A percentile compares a stretch with the other conserved stretches of the same genome.
These are phyloP conservation scores for Volucella inanis DNA, from an alignment of 2,888 invertebrate species.

Conservation along the genomic window DNA sequence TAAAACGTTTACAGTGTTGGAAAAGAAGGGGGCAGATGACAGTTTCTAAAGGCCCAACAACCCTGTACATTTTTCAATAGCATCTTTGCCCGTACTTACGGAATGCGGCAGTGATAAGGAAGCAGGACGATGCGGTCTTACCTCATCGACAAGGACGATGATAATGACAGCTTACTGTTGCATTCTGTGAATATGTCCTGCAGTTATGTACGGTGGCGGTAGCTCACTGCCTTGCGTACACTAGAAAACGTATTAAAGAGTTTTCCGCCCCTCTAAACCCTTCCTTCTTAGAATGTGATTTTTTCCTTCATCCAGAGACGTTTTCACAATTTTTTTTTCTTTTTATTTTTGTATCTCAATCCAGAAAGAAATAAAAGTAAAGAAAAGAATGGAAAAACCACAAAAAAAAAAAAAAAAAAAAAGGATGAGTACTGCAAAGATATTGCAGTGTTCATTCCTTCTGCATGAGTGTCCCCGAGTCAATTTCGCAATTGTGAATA, in stretches of 20 bases:
- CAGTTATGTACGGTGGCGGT: constrained; percentile 1
- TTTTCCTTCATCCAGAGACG: constrained; percentile 4
- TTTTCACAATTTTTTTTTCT: background rate
- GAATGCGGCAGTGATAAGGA: background rate
- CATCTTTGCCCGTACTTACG: too few species aligned
- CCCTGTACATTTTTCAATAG: background rate
- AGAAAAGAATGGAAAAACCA: background rate
- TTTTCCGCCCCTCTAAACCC: constrained; percentile 14
- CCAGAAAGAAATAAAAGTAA: background rate
- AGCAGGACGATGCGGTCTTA: constrained; percentile 35
- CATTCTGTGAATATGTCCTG: constrained; percentile 40
- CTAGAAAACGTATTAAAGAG: constrained; percentile 57
- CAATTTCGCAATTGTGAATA: constrained; percentile 67
- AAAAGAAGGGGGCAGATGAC: constrained; percentile 6
- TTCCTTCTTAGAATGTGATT: constrained; percentile 39
- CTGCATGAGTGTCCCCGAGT: constrained; percentile 61
- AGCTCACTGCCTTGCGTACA: constrained; percentile 45
- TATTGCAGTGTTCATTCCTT: constrained; percentile 49
- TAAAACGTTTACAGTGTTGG: constrained; percentile 66
- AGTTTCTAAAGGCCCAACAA: background rate
- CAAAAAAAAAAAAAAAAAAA: background rate
- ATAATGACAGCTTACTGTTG: constrained; percentile 61
- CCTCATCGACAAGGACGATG: constrained; percentile 48
- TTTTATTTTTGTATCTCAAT: background rate
- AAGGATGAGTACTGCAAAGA: constrained; percentile 40